Base-by-base conservation (phyloP, 30 jellyfish, hydroid and myxozoan species). In the Nemopilema nomurai region DNA sequence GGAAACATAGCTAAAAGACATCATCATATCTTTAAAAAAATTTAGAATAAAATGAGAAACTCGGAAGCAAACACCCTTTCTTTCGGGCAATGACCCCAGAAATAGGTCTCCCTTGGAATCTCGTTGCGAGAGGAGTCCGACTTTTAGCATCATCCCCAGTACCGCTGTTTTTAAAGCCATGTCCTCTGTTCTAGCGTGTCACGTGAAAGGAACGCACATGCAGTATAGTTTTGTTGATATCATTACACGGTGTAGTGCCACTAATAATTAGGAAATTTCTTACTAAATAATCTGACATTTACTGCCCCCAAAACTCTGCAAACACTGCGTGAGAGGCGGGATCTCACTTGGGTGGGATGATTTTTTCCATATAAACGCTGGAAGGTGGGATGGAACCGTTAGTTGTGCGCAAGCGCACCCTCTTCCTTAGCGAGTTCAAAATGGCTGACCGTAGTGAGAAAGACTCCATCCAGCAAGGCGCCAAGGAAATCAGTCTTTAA, bases 111-210 rank as follows among this genome's bases (percentile, higher is more conserved):
- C 29, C 72, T 3, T 3, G 18, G 28, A 63, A 63, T 63, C 72
- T 6, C 72, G 18, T 63, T 1, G 72, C 72, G 29, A 63, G 18
- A 18, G 7, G 72, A 19, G 18, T 18, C 29, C 72, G 26, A 63
- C 72, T 63, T 6, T 63, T 63, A 63, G 72, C 72, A 63, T 63
- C 72, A 63, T 24, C 72, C 6, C 29, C 72, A 24, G 26, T n/a
- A 19, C 26, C 29, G 72, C 72, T 63, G 57, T 13, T 41, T 41
- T 41, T 41, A 6, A 41, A 41, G 6, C 9, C 57, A 41, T 41
- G 13, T 41, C 6, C 18, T n/a, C 72, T n/a, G 18, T 63, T 63
- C 6, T 3, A 19, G 72, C 72, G 72, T n/a, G 18, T 63, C 72
- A 63, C 18, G 18, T 63, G 29, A 18, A 63, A 63, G 3, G 72